Evolutionary conservation across 2,797 vertebrate genomes (phyloP), one percentile per base, ranked within the genome.

Genomic region (Onychomys torridus): DNA sequence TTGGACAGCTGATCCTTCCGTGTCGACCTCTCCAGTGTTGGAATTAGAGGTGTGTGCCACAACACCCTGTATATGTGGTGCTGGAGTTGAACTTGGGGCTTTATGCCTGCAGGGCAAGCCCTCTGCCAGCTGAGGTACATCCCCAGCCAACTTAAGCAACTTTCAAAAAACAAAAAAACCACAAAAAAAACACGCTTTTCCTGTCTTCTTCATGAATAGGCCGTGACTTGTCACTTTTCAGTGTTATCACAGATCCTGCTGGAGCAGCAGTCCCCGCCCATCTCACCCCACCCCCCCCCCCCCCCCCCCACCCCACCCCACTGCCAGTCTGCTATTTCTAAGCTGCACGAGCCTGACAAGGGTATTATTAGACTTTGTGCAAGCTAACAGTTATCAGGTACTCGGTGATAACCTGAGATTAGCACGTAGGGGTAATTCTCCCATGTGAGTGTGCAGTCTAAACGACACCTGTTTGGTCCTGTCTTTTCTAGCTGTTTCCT

Each of bases 301-400:
- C 88, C 65, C 14, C 1, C 4, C 25, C 73, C 76, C 49, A 11
- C 87, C 71, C 76, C 46, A 16, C 87, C 43, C 49, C 32, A 4
- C 34, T 37, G 84, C 59, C 87, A 52, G 57, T 52, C 78, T 90
- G 87, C 96, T 97, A n/a, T 97, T 96, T 98, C 97, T 92, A 88
- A 97, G 27, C 79, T 63, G 76, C 79, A 75, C 0, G 1, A 77
- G 87, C 76, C 94, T 96, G 93, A 93, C 86, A 89, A 91, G 88
- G 88, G 2, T 94, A 86, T 90, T 96, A 85, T 94, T 95, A 93
- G 82, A 76, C 78, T 90, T 65, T 89, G 93, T 79, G 90, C 85
- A 92, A 82, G 83, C 67, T 78, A 37, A 90, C 83, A n/a, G 88
- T 92, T 86, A 86, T 61, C 91, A 95, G 85, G 85, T 88, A 92